Evolutionary conservation across 2,888 invertebrate genomes (phyloP).

Genomic region (Prosopocoilus inquinatus): DNA sequence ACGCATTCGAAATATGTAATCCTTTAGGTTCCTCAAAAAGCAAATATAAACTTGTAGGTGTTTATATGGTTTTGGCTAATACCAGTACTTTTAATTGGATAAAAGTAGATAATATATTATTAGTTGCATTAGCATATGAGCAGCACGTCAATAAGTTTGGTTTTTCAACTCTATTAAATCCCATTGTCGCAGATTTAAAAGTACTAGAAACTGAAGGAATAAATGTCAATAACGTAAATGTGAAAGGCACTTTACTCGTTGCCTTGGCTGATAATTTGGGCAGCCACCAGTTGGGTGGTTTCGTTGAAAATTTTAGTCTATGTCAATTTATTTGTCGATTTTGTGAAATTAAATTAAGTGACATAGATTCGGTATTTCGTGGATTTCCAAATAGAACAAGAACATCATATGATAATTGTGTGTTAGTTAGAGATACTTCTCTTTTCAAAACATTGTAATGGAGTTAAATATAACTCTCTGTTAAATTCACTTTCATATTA

Average conservation of each 20-base stretch:
- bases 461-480: constrained; percentile 31
- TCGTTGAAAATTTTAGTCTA: constrained; percentile 32
- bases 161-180: constrained; percentile 22
- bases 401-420: constrained; percentile 2
- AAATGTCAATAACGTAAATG: constrained; percentile 7
- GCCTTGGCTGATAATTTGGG: constrained; percentile 32
- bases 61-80: constrained; percentile 32
- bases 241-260: constrained; percentile 24
- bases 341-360: constrained; percentile 21
- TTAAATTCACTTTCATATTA: constrained; percentile 32
- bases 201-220: constrained; percentile 26
- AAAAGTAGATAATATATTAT: constrained; percentile 27
- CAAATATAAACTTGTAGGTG: constrained; percentile 30
- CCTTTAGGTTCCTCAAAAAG: constrained; percentile 31
- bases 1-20: constrained; percentile 33
- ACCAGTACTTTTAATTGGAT: constrained; percentile 24
- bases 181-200: constrained; percentile 26
- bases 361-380: no score
- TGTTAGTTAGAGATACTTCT: neutral
- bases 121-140: constrained; percentile 29
- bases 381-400: neutral
- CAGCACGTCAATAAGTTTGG: constrained; percentile 26
- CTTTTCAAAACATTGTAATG: constrained; percentile 17
- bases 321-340: constrained; percentile 31
- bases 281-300: constrained; percentile 36